A percentile compares a stretch with the other conserved stretches of the same genome.
phyloP scores from a whole-genome alignment of 2,113 vertebrate genomes.

The Tetrao urogallus region DNA sequence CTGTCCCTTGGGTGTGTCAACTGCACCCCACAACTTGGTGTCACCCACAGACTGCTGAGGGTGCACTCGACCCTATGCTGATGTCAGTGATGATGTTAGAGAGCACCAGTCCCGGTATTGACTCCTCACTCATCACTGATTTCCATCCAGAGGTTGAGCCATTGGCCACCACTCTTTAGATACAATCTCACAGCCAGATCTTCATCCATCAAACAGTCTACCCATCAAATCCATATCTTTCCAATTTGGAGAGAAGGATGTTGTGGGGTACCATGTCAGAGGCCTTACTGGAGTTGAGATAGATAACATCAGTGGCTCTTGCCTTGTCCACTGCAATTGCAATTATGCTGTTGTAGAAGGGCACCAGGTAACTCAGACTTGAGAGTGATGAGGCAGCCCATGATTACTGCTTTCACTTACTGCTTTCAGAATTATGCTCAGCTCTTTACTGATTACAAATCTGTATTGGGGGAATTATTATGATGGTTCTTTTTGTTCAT shows the following conservation, averaged over 20 bases:
- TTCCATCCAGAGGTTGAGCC: too few relatives aligned
- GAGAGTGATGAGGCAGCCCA: not conserved
- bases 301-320: not conserved
- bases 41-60: too few relatives aligned
- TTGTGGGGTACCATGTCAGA: not conserved
- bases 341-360: not conserved
- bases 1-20: too few relatives aligned
- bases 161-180: not conserved
- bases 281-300: too few relatives aligned
- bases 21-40: too few relatives aligned
- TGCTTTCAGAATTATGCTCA: not conserved
- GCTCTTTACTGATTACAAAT: not conserved
- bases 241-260: not conserved
- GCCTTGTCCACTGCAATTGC: not conserved
- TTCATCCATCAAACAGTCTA: not conserved
- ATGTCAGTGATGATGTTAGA: too few relatives aligned
- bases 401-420: not conserved
- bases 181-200: not conserved
- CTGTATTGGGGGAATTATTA: not conserved
- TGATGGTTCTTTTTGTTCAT: not conserved
- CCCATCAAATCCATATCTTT: not conserved
- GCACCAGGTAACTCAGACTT: not conserved
- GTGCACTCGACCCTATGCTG: too few relatives aligned
- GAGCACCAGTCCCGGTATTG: too few relatives aligned
- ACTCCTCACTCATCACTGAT: too few relatives aligned